Evolutionary conservation across 2,888 invertebrate species (phyloP).

Genomic region (Pachycephus smyrnensis): DNA sequence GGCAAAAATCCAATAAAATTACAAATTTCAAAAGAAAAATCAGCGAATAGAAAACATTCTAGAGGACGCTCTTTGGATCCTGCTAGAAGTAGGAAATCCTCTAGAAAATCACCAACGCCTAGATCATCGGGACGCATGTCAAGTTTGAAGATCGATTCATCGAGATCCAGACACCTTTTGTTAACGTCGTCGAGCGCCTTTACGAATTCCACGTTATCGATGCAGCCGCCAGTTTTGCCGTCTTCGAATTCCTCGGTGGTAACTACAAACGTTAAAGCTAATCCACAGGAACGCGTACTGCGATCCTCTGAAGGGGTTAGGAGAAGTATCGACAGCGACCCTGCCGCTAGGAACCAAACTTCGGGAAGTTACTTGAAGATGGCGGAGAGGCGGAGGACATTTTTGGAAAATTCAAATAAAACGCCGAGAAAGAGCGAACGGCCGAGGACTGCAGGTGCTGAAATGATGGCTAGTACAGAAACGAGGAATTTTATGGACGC

Average conservation of each 20-base stretch:
- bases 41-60: not conserved
- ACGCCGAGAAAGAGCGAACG: not conserved
- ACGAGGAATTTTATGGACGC: not conserved
- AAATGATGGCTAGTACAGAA: not conserved
- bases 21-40: not conserved
- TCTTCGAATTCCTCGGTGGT: constrained; percentile 15
- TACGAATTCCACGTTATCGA: constrained; percentile 8
- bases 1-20: not conserved
- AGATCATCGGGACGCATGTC: not conserved
- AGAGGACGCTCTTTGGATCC: not conserved
- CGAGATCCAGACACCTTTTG: constrained; percentile 11
- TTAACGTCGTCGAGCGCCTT: constrained; percentile 12
- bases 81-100: constrained; percentile 7
- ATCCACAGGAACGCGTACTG: not conserved
- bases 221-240: constrained; percentile 13
- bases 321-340: not conserved
- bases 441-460: not conserved
- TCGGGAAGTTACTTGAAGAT: constrained; percentile 10
- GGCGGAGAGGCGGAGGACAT: constrained; percentile 6
- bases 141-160: not conserved
- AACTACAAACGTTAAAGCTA: not conserved
- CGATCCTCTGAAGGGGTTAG: not conserved
- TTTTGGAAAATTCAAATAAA: not conserved
- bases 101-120: constrained; percentile 35
- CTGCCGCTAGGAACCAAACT: not conserved